Percentiles rank a stretch among this genome's conserved stretches.
Evolutionary conservation across 2,888 invertebrate species (phyloP).

Genomic region (Chymomyza caudatula): DNA sequence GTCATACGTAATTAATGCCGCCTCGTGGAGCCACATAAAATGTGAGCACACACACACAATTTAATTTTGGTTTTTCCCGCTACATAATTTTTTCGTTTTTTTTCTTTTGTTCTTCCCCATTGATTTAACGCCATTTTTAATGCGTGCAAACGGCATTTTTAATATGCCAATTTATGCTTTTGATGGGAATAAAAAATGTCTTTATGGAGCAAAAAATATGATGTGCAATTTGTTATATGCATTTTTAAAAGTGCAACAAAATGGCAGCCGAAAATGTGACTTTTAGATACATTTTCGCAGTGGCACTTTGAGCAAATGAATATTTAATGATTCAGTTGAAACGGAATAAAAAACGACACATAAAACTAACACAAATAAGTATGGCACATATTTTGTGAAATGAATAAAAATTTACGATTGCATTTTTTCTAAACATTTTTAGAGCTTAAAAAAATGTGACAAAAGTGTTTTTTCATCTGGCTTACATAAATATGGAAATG

Average conservation of each 20-base stretch:
- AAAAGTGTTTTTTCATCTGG: neutral
- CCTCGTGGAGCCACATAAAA: conserved; percentile 12
- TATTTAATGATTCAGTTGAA: neutral
- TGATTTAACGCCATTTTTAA: neutral
- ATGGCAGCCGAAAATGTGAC: neutral
- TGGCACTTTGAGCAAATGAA: neutral
- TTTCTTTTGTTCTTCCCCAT: neutral
- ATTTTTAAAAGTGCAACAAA: neutral
- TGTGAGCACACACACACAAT: neutral
- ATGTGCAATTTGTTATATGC: neutral
- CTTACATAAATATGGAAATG: neutral
- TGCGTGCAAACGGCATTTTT: neutral
- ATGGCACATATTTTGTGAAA: neutral
- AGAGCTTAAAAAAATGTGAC: neutral
- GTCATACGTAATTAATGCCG: conserved; percentile 43
- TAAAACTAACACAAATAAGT: neutral
- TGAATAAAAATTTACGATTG: neutral
- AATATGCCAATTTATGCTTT: neutral
- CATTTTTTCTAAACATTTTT: neutral
- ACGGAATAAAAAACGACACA: neutral
- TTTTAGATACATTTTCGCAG: neutral
- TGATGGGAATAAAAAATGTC: neutral
- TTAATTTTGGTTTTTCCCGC: neutral
- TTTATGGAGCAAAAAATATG: neutral
- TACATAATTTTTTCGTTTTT: neutral